Conservation (phyloP, 2,888 invertebrate species). For the Campoplex nolae region DNA sequence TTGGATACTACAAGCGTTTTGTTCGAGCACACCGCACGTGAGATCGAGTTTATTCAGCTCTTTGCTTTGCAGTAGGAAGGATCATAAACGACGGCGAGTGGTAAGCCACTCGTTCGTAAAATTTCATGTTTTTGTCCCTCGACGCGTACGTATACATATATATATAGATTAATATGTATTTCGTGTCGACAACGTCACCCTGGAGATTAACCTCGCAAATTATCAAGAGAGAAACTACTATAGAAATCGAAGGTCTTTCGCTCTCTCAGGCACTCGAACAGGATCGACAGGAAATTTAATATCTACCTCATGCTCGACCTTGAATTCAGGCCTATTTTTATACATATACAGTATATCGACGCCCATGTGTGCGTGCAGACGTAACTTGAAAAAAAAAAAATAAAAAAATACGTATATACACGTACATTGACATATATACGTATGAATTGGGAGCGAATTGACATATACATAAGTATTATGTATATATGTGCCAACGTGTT, state of each 20-base stretch:
- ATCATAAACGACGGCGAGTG: too few species aligned
- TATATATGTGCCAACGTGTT: neutral
- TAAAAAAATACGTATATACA: too few species aligned
- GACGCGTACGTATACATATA: too few species aligned
- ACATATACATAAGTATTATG: neutral
- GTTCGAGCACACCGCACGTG: too few species aligned
- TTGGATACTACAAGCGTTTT: too few species aligned
- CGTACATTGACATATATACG: neutral
- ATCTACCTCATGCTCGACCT: conserved; percentile 59
- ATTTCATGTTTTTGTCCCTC: too few species aligned
- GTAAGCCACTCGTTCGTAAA: too few species aligned
- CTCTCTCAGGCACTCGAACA: conserved; percentile 22
- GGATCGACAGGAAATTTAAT: conserved; percentile 71
- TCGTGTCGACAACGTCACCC: conserved; percentile 49
- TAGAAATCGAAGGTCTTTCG: conserved; percentile 63
- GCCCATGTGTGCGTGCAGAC: too few species aligned
- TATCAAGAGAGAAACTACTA: conserved; percentile 66
- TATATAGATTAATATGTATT: neutral
- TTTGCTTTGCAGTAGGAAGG: too few species aligned
- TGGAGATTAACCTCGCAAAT: conserved; percentile 49
- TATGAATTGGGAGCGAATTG: neutral
- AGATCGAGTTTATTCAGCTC: too few species aligned
- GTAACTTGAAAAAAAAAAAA: too few species aligned
- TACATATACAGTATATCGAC: too few species aligned
- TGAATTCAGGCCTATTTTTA: conserved; percentile 16